Percentiles rank a stretch among this genome's conserved stretches.
These are phyloP conservation scores for Mythimna loreyi DNA, from an alignment of 2,888 invertebrate genomes.

Conservation along the genomic window DNA sequence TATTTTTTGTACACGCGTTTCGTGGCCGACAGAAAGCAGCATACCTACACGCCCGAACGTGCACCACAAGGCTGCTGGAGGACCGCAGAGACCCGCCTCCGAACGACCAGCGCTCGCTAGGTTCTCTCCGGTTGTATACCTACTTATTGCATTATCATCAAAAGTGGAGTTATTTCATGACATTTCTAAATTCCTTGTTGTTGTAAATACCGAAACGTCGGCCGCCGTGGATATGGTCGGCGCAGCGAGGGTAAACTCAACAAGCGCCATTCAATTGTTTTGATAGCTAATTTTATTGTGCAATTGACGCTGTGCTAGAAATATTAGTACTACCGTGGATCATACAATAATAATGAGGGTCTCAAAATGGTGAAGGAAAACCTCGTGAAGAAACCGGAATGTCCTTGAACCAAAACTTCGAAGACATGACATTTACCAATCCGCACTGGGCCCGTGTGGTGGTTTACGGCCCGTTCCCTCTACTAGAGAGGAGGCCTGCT, in stretches of 20 bases:
- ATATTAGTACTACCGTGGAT: slow-evolving; percentile 5
- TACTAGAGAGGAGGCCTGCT: no score
- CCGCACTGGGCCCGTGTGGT: no score
- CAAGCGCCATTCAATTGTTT: slow-evolving; percentile 29
- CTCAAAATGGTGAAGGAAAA: no score
- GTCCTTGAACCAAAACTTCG: no score
- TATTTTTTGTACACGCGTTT: no score
- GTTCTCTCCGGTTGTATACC: background rate
- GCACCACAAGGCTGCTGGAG: background rate
- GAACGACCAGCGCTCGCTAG: background rate
- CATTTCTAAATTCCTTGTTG: slow-evolving; percentile 10
- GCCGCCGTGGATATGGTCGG: slow-evolving; percentile 4
- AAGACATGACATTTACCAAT: no score
- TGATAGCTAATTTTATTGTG: slow-evolving; percentile 11
- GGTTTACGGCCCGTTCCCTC: no score
- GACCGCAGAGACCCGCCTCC: no score
- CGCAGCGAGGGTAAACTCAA: slow-evolving; percentile 17
- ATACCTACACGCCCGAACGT: background rate
- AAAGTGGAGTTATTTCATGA: slow-evolving; percentile 5
- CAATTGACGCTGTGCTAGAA: background rate
- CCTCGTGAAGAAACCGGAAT: no score
- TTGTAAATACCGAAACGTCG: slow-evolving; percentile 7
- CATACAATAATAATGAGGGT: no score
- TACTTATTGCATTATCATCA: no score
- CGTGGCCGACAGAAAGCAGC: no score